A percentile compares a stretch with the other conserved stretches of the same genome.
These are phyloP conservation scores for Brachylomia viminalis DNA, from an alignment of 2,888 invertebrate genomes.

Conservation along the genomic window DNA sequence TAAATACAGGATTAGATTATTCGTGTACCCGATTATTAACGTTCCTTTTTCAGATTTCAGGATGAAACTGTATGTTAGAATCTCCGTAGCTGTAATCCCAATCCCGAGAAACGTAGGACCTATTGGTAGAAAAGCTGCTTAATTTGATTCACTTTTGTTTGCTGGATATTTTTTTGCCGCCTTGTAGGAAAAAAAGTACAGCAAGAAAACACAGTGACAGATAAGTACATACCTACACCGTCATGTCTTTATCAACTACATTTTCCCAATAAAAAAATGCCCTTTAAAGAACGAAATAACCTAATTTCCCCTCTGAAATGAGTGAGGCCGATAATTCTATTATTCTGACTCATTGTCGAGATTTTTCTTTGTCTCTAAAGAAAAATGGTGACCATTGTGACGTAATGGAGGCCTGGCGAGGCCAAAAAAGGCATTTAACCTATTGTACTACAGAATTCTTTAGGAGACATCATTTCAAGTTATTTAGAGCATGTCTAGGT, in stretches of 20 bases:
- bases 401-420: constrained; percentile 68
- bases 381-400: constrained; percentile 72
- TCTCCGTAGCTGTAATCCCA: background rate
- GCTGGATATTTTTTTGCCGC: background rate
- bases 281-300: constrained; percentile 48
- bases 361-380: constrained; percentile 74
- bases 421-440: constrained; percentile 66
- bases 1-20: no score
- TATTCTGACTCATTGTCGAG: constrained; percentile 71
- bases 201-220: background rate
- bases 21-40: background rate
- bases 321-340: constrained; percentile 70
- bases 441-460: constrained; percentile 66
- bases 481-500: constrained; percentile 54
- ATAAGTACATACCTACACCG: background rate
- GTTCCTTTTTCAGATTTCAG: background rate
- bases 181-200: background rate
- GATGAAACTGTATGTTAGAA: background rate
- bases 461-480: constrained; percentile 59
- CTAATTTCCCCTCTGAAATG: constrained; percentile 65
- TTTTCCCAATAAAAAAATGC: constrained; percentile 34
- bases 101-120: background rate
- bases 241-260: constrained; percentile 16
- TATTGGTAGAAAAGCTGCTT: background rate
- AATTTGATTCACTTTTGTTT: background rate